These are phyloP conservation scores for Taphrorychus bicolor DNA, from an alignment of 2,888 invertebrate species.

Conservation along the genomic window DNA sequence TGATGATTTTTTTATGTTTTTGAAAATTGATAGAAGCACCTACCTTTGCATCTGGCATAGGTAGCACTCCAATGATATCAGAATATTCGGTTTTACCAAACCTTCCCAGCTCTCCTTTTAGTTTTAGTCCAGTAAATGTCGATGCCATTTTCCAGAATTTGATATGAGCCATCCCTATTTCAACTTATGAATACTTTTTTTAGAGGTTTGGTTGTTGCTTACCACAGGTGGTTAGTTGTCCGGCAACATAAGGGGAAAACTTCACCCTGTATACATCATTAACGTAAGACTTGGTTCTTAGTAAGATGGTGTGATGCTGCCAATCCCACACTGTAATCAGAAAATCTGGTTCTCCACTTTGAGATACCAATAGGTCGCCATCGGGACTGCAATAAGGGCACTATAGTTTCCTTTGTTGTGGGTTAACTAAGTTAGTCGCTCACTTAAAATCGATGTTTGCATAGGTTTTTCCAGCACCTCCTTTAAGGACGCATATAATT, in stretches of 20 bases:
- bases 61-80: conserved; percentile 83
- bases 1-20: too few species aligned
- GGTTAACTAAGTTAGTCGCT: conserved; percentile 20
- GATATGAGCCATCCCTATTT: conserved; percentile 73
- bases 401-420: background rate
- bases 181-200: background rate
- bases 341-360: conserved; percentile 87
- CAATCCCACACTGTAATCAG: conserved; percentile 91
- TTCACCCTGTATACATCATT: conserved; percentile 80
- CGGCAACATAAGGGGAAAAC: conserved; percentile 83
- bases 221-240: conserved; percentile 82
- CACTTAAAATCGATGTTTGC: conserved; percentile 78
- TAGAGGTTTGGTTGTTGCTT: too few species aligned
- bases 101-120: conserved; percentile 86
- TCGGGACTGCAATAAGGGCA: conserved; percentile 67
- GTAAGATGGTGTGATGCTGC: conserved; percentile 75
- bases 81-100: conserved; percentile 94
- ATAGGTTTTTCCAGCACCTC: conserved; percentile 78
- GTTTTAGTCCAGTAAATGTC: conserved; percentile 90
- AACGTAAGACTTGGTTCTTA: conserved; percentile 83
- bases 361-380: conserved; percentile 80
- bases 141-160: conserved; percentile 94
- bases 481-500: conserved; percentile 74
- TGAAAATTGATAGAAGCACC: too few species aligned
- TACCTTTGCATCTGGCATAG: conserved; percentile 89